phyloP scores from a whole-genome alignment of 2,797 vertebrate species.

The Chelon labrosus region DNA sequence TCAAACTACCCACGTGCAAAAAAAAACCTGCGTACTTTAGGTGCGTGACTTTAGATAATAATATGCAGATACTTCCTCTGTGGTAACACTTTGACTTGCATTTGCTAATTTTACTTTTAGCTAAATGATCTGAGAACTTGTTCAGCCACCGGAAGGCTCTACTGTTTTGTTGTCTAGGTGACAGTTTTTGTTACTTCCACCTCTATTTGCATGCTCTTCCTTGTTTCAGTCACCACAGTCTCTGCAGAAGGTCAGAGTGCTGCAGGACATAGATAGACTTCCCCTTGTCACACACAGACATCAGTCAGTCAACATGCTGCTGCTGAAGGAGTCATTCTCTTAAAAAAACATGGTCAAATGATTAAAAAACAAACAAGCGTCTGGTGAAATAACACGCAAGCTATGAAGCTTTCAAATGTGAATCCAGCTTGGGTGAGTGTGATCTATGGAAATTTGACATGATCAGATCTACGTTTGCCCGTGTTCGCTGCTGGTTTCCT shows the following conservation, averaged over 20 bases:
- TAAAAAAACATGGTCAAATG: not conserved
- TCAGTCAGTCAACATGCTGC: slow-evolving; percentile 2
- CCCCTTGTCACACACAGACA: slow-evolving; percentile 24
- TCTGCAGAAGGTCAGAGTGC: slow-evolving; percentile 27
- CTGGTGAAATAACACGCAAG: not conserved
- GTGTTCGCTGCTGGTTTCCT: slow-evolving; percentile 22
- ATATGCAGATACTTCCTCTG: no score
- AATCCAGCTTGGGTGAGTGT: slow-evolving; percentile 3
- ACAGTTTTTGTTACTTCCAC: slow-evolving; percentile 48
- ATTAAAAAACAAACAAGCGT: not conserved
- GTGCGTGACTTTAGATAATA: no score
- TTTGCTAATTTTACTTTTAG: not conserved
- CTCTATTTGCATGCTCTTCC: slow-evolving; percentile 43
- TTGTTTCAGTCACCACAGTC: slow-evolving; percentile 32
- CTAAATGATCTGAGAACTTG: not conserved
- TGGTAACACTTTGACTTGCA: not conserved
- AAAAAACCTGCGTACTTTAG: no score
- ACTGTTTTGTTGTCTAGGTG: slow-evolving; percentile 40
- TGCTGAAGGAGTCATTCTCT: not conserved
- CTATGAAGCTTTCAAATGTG: not conserved
- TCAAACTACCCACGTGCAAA: no score
- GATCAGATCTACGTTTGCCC: slow-evolving; percentile 2
- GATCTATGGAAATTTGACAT: slow-evolving; percentile 20
- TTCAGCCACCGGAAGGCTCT: not conserved
- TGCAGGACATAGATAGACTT: slow-evolving; percentile 46